Conservation (phyloP, 2,113 vertebrate species). For the Brachyhypopomus occidentalis region DNA sequence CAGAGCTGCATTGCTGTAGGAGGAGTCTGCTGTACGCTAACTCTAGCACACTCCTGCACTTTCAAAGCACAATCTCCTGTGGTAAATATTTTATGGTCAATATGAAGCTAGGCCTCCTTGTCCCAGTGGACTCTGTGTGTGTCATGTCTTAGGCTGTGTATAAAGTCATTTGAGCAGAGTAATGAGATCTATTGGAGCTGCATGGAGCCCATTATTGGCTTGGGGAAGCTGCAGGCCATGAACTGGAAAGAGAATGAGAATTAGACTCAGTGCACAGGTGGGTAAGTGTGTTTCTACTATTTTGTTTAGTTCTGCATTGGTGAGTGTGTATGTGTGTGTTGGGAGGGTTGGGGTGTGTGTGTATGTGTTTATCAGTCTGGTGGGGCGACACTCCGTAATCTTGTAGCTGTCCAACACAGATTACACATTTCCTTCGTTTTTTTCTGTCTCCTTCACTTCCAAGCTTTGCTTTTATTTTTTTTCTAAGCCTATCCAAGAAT, state of each 20-base stretch:
- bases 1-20: constrained; percentile 28
- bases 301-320: background rate
- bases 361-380: no score
- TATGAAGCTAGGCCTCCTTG: constrained; percentile 68
- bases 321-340: constrained; percentile 14
- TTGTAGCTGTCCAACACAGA: no score
- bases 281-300: background rate
- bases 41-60: constrained; percentile 58
- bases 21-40: constrained; percentile 49
- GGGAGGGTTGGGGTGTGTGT: no score
- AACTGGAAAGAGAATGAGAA: constrained; percentile 42
- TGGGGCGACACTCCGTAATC: no score
- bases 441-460: no score
- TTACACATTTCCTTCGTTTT: no score
- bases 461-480: no score
- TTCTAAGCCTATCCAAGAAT: no score
- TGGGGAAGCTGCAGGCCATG: constrained; percentile 63
- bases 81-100: constrained; percentile 79
- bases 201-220: constrained; percentile 61
- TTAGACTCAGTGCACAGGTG: background rate
- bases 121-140: constrained; percentile 64
- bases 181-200: constrained; percentile 71
- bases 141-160: constrained; percentile 65
- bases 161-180: constrained; percentile 75
- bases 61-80: constrained; percentile 67